Evolutionary conservation across 2,888 invertebrate species (phyloP).

Genomic region (Chorisops tibialis): DNA sequence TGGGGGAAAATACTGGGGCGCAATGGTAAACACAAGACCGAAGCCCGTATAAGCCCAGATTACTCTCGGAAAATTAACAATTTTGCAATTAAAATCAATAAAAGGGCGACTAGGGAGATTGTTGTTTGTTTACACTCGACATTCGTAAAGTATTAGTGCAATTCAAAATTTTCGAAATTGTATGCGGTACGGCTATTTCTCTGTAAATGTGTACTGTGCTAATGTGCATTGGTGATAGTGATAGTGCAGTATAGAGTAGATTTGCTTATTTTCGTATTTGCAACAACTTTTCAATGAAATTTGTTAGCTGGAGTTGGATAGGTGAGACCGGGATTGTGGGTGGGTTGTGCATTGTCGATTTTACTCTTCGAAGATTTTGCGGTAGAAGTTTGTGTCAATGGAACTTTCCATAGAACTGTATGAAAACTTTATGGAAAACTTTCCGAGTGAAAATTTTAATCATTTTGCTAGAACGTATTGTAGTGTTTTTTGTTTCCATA

Average conservation of each 20-base stretch:
- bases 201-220: neutral
- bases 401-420: too few relatives aligned
- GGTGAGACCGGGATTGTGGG: too few relatives aligned
- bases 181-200: neutral
- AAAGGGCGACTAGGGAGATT: constrained; percentile 15
- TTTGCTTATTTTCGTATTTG: constrained; percentile 6
- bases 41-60: constrained; percentile 3
- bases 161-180: constrained; percentile 1
- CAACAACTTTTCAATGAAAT: neutral
- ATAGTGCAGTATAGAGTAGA: neutral
- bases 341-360: neutral
- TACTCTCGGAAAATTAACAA: constrained; percentile 50
- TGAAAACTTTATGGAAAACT: too few relatives aligned
- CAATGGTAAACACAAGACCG: too few relatives aligned
- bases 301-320: too few relatives aligned
- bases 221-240: neutral
- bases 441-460: too few relatives aligned
- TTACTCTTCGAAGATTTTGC: too few relatives aligned
- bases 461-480: too few relatives aligned
- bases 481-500: too few relatives aligned
- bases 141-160: constrained; percentile 2
- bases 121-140: constrained; percentile 12
- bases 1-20: neutral
- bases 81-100: constrained; percentile 53
- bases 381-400: too few relatives aligned